Evolutionary conservation across 2,797 vertebrate species (phyloP), one percentile per base, ranked within the genome.

Genomic region (Argya squamiceps): DNA sequence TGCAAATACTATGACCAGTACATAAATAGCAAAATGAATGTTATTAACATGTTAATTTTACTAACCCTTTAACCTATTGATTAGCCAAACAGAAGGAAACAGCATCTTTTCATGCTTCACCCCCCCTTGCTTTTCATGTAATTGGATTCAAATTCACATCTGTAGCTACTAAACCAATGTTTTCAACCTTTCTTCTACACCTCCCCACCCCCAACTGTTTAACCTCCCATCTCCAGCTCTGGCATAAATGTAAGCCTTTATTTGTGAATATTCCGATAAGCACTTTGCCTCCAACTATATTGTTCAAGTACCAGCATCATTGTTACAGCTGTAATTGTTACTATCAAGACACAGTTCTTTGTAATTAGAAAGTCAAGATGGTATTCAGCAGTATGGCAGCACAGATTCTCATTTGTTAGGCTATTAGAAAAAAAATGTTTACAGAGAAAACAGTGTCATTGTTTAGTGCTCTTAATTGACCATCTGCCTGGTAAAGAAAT

Each of bases 301-400:
- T 98, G 98, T 98, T 98, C 98, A 85, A 97, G 97, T 96, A 97
- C 97, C 79, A 69, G 97, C 97, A 97, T 98, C 97, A 97, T 98
- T 98, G 98, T 98, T 98, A 97, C 94, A 98, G 98, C 98, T 98
- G 98, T 98, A 98, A 98, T 98, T 98, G 98, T 98, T 98, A 98
- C 98, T 97, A 98, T 98, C 98, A 98, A 98, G 98, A 97, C 98
- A 97, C 97, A 96, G 98, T 96, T 98, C 98, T 98, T 98, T 98
- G 98, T 98, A 98, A 98, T 98, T 98, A 98, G 98, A 98, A 98
- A 98, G 98, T 98, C 98, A 98, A 98, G 98, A 98, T 98, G 98
- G 97, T 98, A 98, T 98, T 98, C 98, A 98, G 98, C 98, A 98
- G 98, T 96, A 97, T 98, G 98, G 97, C 97, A 98, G 97, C 97